Percentiles rank a stretch among this genome's conserved stretches.
phyloP scores from a whole-genome alignment of 2,113 vertebrate genomes.

The Phaethornis superciliosus region DNA sequence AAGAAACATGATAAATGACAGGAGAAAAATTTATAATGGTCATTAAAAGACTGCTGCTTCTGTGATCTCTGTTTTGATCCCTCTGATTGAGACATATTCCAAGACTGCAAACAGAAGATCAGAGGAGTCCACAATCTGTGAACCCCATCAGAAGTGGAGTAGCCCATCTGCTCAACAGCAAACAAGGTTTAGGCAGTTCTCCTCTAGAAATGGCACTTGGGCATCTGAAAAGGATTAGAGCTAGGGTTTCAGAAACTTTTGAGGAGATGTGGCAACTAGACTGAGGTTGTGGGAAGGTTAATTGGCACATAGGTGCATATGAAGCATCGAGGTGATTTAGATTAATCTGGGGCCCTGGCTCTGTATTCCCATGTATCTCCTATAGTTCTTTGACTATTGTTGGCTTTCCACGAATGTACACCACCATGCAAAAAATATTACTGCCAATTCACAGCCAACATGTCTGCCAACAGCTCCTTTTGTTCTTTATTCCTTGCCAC shows the following conservation, averaged over 20 bases:
- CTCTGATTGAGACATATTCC: neutral
- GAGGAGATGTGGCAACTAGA: neutral
- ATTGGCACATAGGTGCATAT: neutral
- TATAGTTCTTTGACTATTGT: neutral
- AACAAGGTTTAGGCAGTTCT: neutral
- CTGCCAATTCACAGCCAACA: rapidly evolving
- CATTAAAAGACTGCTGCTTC: neutral
- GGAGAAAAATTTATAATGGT: neutral
- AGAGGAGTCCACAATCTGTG: neutral
- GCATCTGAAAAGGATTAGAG: neutral
- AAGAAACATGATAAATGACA: neutral
- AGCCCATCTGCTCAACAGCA: neutral
- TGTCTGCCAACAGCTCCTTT: neutral
- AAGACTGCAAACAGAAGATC: neutral
- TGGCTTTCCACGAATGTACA: neutral
- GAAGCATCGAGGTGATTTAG: neutral
- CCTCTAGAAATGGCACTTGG: neutral
- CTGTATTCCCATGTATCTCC: neutral
- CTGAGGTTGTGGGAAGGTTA: neutral
- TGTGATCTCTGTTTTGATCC: neutral
- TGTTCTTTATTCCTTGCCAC: neutral
- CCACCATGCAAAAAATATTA: neutral
- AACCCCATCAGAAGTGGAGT: neutral
- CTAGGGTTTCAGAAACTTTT: neutral
- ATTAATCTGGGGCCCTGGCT: neutral